A percentile compares a stretch with the other conserved stretches of the same genome.
These are phyloP conservation scores for Malurus elegans DNA, from an alignment of 2,113 vertebrate genomes.

Conservation along the genomic window DNA sequence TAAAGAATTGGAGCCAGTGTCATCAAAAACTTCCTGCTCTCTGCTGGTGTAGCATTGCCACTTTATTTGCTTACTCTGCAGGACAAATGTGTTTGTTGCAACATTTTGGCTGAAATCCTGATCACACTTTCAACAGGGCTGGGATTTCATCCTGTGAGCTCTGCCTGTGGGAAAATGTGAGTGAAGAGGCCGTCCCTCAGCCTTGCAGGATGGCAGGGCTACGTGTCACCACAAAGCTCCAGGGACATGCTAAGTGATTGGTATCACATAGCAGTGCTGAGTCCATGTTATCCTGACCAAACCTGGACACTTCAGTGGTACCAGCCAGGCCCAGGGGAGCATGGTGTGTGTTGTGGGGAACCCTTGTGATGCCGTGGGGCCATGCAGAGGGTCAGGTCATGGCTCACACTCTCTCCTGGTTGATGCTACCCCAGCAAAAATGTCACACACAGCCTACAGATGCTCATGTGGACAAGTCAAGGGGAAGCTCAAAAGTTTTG, in stretches of 20 bases:
- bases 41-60: not conserved
- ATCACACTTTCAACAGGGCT: not conserved
- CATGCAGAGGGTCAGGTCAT: not conserved
- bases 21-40: slow-evolving; percentile 48
- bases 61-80: slow-evolving; percentile 30
- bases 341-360: not conserved
- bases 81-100: slow-evolving; percentile 38
- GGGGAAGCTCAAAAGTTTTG: not conserved
- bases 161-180: not conserved
- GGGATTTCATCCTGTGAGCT: not conserved
- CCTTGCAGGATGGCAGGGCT: not conserved
- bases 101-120: not conserved
- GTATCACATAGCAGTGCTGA: not conserved
- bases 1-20: slow-evolving; percentile 28
- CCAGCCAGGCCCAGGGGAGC: not conserved
- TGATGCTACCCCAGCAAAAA: not conserved
- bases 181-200: not conserved
- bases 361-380: not conserved
- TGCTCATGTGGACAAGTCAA: not conserved
- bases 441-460: not conserved
- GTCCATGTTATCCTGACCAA: not conserved
- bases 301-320: not conserved
- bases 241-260: not conserved
- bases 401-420: not conserved
- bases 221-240: not conserved